Evolutionary conservation across 2,113 vertebrate species (phyloP).

Genomic region (Notothenia rossii): DNA sequence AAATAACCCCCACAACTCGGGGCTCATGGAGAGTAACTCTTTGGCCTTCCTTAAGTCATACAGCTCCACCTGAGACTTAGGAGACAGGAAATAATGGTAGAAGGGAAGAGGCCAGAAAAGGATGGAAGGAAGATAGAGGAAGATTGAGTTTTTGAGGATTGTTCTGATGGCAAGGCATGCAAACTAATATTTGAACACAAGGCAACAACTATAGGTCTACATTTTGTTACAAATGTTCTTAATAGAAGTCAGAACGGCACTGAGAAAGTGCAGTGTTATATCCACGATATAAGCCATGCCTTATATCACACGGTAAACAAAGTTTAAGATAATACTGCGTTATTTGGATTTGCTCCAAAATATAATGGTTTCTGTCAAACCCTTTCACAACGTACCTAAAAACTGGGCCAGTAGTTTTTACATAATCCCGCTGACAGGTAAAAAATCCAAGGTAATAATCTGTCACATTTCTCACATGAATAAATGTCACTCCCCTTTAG

Average conservation of each 20-base stretch:
- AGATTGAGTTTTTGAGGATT: not conserved
- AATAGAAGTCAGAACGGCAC: no score
- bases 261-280: no score
- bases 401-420: no score
- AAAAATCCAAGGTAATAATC: not conserved
- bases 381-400: no score
- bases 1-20: conserved; percentile 27
- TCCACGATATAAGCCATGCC: no score
- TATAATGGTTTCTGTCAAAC: no score
- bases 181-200: not conserved
- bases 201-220: not conserved
- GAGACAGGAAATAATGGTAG: not conserved
- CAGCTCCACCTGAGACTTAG: conserved; percentile 8
- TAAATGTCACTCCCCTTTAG: not conserved
- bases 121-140: not conserved
- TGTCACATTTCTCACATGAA: conserved; percentile 19
- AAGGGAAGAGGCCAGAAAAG: not conserved
- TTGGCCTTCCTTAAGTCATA: not conserved
- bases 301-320: no score
- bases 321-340: no score
- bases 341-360: no score
- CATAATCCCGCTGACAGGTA: no score
- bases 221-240: not conserved
- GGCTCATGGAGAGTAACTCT: not conserved
- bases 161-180: not conserved